Percentiles rank a stretch among this genome's conserved stretches.
These are phyloP conservation scores for Drosophila flavopinicola DNA, from an alignment of 2,888 invertebrate species.

Conservation along the genomic window DNA sequence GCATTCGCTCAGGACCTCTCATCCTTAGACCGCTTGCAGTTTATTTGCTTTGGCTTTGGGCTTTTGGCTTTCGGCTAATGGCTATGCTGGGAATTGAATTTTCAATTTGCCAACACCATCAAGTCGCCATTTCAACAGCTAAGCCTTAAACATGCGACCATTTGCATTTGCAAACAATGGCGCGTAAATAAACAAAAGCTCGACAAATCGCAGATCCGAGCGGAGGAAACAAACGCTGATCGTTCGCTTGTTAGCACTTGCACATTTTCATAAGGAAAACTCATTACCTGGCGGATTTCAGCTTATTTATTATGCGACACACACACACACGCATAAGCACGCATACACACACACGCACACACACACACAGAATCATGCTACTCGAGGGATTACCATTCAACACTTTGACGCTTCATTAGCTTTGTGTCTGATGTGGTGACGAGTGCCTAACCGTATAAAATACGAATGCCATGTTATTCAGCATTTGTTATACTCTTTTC, in stretches of 20 bases:
- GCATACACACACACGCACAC: neutral
- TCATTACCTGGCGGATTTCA: conserved; percentile 44
- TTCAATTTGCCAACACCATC: conserved; percentile 29
- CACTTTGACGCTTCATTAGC: conserved; percentile 73
- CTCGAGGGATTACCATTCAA: conserved; percentile 51
- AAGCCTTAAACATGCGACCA: neutral
- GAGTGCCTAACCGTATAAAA: conserved; percentile 42
- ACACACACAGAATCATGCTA: neutral
- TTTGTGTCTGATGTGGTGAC: conserved; percentile 12
- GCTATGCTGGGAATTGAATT: conserved; percentile 13
- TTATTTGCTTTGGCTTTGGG: conserved; percentile 46
- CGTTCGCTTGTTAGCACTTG: conserved; percentile 51
- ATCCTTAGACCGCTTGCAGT: conserved; percentile 31
- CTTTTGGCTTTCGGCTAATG: conserved; percentile 45
- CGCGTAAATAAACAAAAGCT: conserved; percentile 31
- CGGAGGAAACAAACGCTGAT: conserved; percentile 48
- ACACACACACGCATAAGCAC: conserved; percentile 5
- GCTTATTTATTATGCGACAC: conserved; percentile 55
- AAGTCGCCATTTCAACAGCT: conserved; percentile 10
- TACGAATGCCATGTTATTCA: conserved; percentile 26
- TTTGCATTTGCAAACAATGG: conserved; percentile 34
- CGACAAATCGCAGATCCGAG: conserved; percentile 28
- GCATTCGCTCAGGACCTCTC: conserved; percentile 48
- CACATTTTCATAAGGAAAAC: conserved; percentile 37
- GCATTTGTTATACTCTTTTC: too few relatives aligned